Evolutionary conservation across 2,113 vertebrate genomes (phyloP).

Genomic region (Grantiella picta): DNA sequence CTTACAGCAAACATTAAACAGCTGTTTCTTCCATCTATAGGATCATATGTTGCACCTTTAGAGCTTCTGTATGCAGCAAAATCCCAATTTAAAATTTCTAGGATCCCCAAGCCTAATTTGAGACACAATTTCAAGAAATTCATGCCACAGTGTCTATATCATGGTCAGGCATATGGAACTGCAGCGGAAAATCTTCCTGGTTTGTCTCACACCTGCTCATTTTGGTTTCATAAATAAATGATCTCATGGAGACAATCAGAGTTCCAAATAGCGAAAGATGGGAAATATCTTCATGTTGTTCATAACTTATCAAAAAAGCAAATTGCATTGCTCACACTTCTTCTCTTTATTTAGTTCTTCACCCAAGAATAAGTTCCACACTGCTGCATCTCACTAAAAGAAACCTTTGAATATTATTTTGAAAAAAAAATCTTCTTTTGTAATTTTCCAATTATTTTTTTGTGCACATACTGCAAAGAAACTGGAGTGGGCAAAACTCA

Average conservation of each 20-base stretch:
- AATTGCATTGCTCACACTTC: background rate
- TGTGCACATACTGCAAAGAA: background rate
- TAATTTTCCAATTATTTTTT: background rate
- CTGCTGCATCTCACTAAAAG: background rate
- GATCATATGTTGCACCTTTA: background rate
- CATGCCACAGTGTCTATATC: fast-evolving
- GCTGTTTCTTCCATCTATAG: background rate
- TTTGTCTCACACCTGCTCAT: background rate
- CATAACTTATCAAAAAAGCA: background rate
- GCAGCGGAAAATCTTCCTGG: background rate
- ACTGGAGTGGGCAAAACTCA: background rate
- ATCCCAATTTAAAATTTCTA: background rate
- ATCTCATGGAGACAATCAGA: background rate
- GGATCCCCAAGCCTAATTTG: background rate
- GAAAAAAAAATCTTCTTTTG: background rate
- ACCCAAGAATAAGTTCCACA: background rate
- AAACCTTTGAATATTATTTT: background rate
- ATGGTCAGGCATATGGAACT: background rate
- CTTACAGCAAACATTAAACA: background rate
- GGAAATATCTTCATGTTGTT: background rate
- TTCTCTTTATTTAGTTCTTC: background rate
- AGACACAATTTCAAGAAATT: background rate
- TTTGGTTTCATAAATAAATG: background rate
- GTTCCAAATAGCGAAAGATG: background rate
- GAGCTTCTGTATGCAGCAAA: background rate